A percentile compares a stretch with the other conserved stretches of the same genome.
Conservation (phyloP, 2,113 vertebrate genomes). For the Megaleporinus macrocephalus region DNA sequence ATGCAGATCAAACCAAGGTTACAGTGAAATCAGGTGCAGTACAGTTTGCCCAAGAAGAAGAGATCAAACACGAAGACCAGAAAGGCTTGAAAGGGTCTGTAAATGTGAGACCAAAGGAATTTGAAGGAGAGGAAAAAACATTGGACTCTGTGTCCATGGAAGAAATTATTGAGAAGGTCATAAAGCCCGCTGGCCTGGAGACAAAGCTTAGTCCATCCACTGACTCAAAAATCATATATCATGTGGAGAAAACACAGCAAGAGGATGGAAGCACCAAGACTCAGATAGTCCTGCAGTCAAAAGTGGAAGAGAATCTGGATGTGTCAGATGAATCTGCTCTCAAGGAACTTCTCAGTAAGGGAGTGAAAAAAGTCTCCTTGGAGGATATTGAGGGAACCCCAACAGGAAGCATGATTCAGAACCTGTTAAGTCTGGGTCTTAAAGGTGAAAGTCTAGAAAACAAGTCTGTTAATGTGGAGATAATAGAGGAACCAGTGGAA, state of each 20-base stretch:
- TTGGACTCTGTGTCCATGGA: slow-evolving; percentile 73
- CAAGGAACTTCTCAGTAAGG: slow-evolving; percentile 77
- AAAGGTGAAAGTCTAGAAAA: slow-evolving; percentile 74
- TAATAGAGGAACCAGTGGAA: slow-evolving; percentile 86
- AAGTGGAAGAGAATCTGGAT: slow-evolving; percentile 82
- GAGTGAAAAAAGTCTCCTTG: slow-evolving; percentile 76
- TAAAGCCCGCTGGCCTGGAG: slow-evolving; percentile 79
- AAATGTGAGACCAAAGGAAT: slow-evolving; percentile 16
- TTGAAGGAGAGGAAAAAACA: slow-evolving; percentile 62
- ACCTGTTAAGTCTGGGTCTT: slow-evolving; percentile 79
- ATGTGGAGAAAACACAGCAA: slow-evolving; percentile 80
- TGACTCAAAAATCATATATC: slow-evolving; percentile 83
- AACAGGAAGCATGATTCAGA: slow-evolving; percentile 83
- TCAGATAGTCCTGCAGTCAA: slow-evolving; percentile 85
- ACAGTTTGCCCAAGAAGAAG: slow-evolving; percentile 39
- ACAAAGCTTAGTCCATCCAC: slow-evolving; percentile 65
- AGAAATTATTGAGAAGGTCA: slow-evolving; percentile 87
- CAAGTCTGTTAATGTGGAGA: slow-evolving; percentile 86
- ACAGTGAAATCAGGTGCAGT: slow-evolving; percentile 26
- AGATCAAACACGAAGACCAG: slow-evolving; percentile 26
- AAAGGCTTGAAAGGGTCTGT: slow-evolving; percentile 41
- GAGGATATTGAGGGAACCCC: slow-evolving; percentile 76
- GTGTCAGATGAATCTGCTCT: slow-evolving; percentile 74
- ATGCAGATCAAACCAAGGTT: slow-evolving; percentile 57
- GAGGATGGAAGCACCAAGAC: slow-evolving; percentile 83